A percentile compares a stretch with the other conserved stretches of the same genome.
Evolutionary conservation across 1,140 invertebrate genomes (phyloP).

Genomic region (Bombus impatiens): DNA sequence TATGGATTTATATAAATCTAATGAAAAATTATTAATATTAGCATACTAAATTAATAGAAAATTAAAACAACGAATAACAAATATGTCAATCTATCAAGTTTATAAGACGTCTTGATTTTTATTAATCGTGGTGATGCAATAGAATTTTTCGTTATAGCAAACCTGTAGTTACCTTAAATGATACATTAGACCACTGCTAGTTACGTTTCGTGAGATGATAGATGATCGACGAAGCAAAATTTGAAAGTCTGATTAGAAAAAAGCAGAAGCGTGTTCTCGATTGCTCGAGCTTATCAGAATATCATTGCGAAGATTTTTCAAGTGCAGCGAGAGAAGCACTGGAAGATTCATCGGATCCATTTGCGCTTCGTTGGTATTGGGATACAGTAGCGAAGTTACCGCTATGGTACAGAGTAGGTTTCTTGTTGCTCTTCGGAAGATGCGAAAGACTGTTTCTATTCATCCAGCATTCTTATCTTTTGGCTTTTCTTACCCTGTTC

Average conservation of each 20-base stretch:
- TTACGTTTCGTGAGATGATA: background rate
- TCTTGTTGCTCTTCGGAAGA: background rate
- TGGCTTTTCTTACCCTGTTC: too few species aligned
- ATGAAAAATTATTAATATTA: too few species aligned
- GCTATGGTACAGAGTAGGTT: background rate
- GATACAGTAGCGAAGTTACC: background rate
- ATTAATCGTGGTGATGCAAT: too few species aligned
- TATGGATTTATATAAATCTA: too few species aligned
- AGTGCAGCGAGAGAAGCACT: too few species aligned
- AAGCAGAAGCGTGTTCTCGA: background rate
- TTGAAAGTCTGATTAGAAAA: background rate
- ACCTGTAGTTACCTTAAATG: too few species aligned
- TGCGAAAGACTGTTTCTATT: conserved; percentile 23
- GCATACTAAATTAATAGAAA: too few species aligned
- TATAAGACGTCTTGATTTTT: too few species aligned
- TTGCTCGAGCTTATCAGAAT: background rate
- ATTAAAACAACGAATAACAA: too few species aligned
- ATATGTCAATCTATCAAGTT: too few species aligned
- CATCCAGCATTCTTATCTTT: conserved; percentile 18
- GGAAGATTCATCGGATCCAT: background rate
- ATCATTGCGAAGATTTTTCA: background rate
- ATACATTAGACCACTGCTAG: too few species aligned
- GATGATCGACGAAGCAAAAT: background rate
- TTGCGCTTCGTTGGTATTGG: background rate
- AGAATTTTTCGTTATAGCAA: too few species aligned